Conservation (phyloP, 2,113 vertebrate species). For the Chloebia gouldiae region DNA sequence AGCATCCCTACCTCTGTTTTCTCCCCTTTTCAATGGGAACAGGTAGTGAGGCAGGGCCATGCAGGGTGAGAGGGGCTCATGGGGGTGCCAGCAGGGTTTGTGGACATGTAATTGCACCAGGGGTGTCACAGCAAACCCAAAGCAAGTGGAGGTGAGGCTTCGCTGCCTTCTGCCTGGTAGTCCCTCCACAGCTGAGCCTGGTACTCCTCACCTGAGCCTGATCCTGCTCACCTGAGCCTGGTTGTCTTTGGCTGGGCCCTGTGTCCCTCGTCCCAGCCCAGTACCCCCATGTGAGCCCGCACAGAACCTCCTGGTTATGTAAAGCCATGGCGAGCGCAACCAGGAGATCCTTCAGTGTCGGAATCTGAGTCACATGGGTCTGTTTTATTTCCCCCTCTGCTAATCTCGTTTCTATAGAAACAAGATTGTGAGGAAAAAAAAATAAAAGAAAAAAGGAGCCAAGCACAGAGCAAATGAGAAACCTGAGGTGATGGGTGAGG, state of each 20-base stretch:
- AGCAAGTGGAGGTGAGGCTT: neutral
- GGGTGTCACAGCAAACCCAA: neutral
- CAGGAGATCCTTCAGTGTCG: conserved; percentile 67
- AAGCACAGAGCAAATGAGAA: conserved; percentile 22
- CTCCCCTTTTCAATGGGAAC: neutral
- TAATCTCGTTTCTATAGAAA: conserved; percentile 77
- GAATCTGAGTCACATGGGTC: conserved; percentile 74
- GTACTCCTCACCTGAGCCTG: neutral
- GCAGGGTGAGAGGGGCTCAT: neutral
- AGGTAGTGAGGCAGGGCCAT: rapidly evolving
- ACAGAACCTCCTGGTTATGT: conserved; percentile 63
- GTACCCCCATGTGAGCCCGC: rapidly evolving
- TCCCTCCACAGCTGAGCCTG: neutral
- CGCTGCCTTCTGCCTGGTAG: neutral
- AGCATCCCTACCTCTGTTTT: neutral
- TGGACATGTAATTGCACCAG: neutral
- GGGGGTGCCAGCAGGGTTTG: neutral
- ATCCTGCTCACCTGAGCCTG: rapidly evolving
- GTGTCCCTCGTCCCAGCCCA: rapidly evolving
- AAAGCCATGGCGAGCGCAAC: neutral
- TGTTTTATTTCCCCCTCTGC: conserved; percentile 69
- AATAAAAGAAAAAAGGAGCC: neutral
- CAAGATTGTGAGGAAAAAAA: conserved; percentile 60
- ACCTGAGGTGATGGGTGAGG: conserved; percentile 59
- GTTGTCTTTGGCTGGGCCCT: neutral